These are phyloP conservation scores for Pemphigus obesinymphae DNA, from an alignment of 1,140 invertebrate genomes.

Conservation along the genomic window DNA sequence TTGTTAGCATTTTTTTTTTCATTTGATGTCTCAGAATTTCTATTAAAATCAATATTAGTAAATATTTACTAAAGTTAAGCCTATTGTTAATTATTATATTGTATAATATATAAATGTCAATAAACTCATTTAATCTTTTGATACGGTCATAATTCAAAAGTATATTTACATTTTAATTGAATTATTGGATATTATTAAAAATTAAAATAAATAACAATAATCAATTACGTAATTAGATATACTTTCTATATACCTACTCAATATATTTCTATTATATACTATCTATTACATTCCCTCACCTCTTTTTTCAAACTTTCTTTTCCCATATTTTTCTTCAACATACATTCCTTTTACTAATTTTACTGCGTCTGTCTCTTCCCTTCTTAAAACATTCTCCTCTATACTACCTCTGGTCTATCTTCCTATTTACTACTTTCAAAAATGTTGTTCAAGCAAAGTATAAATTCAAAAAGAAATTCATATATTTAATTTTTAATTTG, in stretches of 20 bases:
- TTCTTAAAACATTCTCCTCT: too few species aligned
- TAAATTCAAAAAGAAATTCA: not conserved
- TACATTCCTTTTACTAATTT: too few species aligned
- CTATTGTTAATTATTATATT: not conserved
- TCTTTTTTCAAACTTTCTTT: too few species aligned
- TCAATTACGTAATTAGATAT: not conserved
- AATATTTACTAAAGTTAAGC: not conserved
- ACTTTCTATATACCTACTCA: not conserved
- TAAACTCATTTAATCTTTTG: not conserved
- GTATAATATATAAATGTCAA: not conserved
- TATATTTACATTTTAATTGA: not conserved
- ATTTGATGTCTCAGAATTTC: not conserved
- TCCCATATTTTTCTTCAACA: too few species aligned
- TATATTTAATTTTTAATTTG: too few species aligned
- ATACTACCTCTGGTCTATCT: too few species aligned
- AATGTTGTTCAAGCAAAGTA: not conserved
- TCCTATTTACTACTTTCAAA: too few species aligned
- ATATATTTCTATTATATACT: too few species aligned
- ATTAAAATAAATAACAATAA: not conserved
- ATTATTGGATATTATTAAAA: not conserved
- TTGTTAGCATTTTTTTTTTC: not conserved
- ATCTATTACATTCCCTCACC: too few species aligned
- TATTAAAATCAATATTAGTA: slow-evolving; percentile 25
- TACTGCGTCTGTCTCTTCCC: too few species aligned
- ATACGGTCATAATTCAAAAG: not conserved